These are phyloP conservation scores for Cantharis rustica DNA, from an alignment of 2,888 invertebrate genomes.

Conservation along the genomic window DNA sequence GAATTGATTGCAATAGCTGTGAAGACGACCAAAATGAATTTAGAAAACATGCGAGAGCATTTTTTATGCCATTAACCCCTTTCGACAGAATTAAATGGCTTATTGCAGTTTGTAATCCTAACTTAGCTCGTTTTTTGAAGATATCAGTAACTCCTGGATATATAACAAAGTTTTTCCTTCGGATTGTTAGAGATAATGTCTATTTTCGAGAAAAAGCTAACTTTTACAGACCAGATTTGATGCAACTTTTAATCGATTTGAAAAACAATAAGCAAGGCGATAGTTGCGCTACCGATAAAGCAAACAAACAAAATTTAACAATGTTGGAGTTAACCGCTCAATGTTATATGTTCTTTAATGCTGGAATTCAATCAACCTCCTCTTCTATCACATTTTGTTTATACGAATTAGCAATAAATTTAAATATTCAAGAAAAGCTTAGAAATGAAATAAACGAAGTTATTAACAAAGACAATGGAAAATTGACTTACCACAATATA, in stretches of 20 bases:
- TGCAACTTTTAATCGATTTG: background rate
- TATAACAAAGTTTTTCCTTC: background rate
- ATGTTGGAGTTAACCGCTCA: background rate
- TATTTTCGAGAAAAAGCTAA: background rate
- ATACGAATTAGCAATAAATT: background rate
- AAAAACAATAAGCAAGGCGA: background rate
- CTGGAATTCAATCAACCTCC: background rate
- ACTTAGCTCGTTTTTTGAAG: background rate
- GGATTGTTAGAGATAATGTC: background rate
- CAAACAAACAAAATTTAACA: background rate
- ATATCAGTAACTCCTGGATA: background rate
- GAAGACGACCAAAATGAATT: background rate
- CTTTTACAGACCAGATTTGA: background rate
- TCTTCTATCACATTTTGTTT: background rate
- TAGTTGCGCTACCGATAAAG: too few relatives aligned
- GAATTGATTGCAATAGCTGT: background rate
- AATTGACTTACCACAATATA: background rate
- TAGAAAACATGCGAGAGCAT: background rate
- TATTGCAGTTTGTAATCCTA: background rate
- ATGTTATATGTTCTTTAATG: background rate
- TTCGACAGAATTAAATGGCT: background rate
- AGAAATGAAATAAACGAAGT: background rate
- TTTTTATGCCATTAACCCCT: background rate
- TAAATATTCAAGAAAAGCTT: background rate
- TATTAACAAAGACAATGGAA: background rate